Evolutionary conservation across 2,113 vertebrate genomes (phyloP), one percentile per base, ranked within the genome.

Genomic region (Tragelaphus scriptus): DNA sequence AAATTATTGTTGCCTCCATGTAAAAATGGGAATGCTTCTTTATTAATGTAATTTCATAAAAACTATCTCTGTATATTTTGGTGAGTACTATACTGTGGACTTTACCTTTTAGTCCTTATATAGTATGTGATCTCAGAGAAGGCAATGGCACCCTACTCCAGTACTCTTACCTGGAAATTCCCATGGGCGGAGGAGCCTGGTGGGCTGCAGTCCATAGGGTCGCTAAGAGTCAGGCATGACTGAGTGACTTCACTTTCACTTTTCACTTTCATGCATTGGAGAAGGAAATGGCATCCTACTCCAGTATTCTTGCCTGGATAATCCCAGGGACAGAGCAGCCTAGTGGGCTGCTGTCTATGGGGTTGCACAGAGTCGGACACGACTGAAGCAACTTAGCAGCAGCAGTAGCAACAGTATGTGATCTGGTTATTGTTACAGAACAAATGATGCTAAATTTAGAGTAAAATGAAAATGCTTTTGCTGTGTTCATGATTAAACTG

Each of bases 221-320:
- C 6, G 0, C 61, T 30, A 63, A 63, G 28, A 30, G 13, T 63
- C 2, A 0, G 13, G 6, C 61, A 63, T 3, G 61, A 63, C 28
- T 63, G 61, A 63, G 28, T 0, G 0, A 63, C 28, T 63, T 30
- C 28, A 63, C 61, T 63, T 63, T 63, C 61, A 30, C 58, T 59
- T 59, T 59, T 59, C 58, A 59, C 61, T 63, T 63, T 63, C 28
- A 63, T 30, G 28, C 61, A 30, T 3, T 30, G 61, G 61, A 63
- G 61, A 63, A 63, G 61, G 6, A 63, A 63, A 30, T 30, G 28
- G 14, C 28, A 63, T 15, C 13, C 61, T 13, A 63, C 61, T 30
- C 28, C 28, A 63, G 61, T 15, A 15, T 63, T 63, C 61, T 63
- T 63, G 28, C 61, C 61, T 30, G 61, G 61, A 63, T 28, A 63